phyloP scores from a whole-genome alignment of 92 coral and sea anemone species.

The Epizoanthus fatuus region DNA sequence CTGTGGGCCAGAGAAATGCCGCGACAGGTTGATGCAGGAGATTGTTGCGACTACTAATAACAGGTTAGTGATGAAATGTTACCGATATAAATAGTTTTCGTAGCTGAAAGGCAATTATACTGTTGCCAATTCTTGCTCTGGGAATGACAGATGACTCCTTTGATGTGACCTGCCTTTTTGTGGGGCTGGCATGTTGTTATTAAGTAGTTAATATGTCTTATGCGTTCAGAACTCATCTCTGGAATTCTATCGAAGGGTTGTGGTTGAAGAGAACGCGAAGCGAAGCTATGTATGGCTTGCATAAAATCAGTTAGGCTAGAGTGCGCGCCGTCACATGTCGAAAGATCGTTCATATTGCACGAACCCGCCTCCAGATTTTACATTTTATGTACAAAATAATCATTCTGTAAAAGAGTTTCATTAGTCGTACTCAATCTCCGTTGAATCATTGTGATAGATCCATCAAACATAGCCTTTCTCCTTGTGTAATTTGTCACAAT shows the following conservation, averaged over 20 bases:
- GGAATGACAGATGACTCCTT: constrained; percentile 36
- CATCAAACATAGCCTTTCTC: constrained; percentile 9
- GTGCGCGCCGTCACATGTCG: not conserved
- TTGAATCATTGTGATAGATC: constrained; percentile 1
- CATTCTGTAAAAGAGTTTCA: not conserved
- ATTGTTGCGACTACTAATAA: constrained; percentile 96
- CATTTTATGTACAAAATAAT: not conserved
- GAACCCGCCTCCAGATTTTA: not conserved
- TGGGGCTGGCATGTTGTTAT: constrained; percentile 6
- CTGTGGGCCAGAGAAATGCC: constrained; percentile 96
- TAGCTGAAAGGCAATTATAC: constrained; percentile 21
- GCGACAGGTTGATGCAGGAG: constrained; percentile 97
- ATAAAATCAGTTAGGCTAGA: constrained; percentile 33
- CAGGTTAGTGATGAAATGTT: constrained; percentile 74
- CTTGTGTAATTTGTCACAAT: constrained; percentile 20
- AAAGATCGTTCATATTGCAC: not conserved
- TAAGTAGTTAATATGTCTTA: not conserved
- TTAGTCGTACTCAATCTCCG: not conserved
- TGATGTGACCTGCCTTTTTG: constrained; percentile 23
- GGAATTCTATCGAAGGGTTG: constrained; percentile 37
- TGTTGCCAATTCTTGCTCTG: constrained; percentile 17
- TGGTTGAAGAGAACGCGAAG: constrained; percentile 8
- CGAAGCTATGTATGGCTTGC: constrained; percentile 38
- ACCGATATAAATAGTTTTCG: constrained; percentile 5
- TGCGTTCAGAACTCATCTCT: constrained; percentile 9